Base-by-base conservation (phyloP, 2,113 vertebrate species). In the Gasterosteus aculeatus region DNA sequence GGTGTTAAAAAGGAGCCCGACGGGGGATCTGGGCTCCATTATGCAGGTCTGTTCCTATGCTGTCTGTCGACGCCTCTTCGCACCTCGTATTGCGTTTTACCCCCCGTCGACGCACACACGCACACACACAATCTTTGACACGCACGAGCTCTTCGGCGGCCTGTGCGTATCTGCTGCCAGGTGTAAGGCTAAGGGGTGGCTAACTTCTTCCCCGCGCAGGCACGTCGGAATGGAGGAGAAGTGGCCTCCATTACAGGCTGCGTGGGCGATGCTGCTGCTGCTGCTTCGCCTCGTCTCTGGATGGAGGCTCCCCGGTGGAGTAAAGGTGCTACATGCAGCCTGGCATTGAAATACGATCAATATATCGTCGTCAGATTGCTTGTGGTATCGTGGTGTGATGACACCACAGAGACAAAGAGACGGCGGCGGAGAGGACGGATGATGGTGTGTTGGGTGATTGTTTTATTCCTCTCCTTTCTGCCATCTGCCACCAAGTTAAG, bases 21-120 rank as follows among this genome's bases (percentile, higher is more conserved):
- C 91, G 76, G 93, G 92, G 92, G 89, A 92, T 85, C 86, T 77
- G 86, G 47, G 86, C 92, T 95, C 95, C 89, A 94, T 96, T 96
- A 95, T 97, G 95, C 97, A 98, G 97, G 97, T 95, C 96, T 94
- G 93, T 96, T 98, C 98, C 96, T 97, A 96, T 88, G 95, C 92
- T 87, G 95, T 91, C 96, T 95, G 95, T 92, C 93, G 90, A 94
- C 88, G 93, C 94, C 91, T 94, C 94, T 98, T 98, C 95, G 94
- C 98, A 98, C 97, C 96, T 98, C 95, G 93, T 94, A 98, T 98
- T 97, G 97, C 95, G 94, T 98, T 94, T 90, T 95, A 95, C 94
- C 95, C 94, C 95, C 92, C 94, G 77, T 90, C 79, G 91, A 95
- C 91, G 26, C 75, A 65, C 68, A 64, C 80, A 75, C 51, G 67